Evolutionary conservation across 2,113 vertebrate species (phyloP).

Genomic region (Otus sunia): DNA sequence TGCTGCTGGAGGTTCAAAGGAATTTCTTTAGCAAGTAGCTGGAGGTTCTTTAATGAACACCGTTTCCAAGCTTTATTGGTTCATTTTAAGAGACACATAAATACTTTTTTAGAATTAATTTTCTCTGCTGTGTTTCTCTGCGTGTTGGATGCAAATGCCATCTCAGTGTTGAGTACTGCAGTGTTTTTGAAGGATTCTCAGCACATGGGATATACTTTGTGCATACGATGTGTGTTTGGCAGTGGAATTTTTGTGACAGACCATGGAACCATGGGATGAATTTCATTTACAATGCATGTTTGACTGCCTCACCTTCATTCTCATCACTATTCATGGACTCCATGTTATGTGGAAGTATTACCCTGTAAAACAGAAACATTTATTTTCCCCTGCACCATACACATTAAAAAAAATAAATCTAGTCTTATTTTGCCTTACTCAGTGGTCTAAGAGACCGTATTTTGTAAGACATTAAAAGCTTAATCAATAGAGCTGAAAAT

Average conservation of each 20-base stretch:
- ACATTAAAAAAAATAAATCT: neutral
- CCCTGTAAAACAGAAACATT: neutral
- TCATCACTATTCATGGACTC: neutral
- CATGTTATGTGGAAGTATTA: neutral
- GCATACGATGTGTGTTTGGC: neutral
- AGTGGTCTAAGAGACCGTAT: neutral
- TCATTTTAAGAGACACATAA: neutral
- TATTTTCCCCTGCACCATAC: neutral
- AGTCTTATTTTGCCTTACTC: neutral
- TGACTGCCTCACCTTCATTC: neutral
- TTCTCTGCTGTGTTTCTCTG: neutral
- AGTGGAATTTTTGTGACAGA: neutral
- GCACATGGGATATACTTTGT: neutral
- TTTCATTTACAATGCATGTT: neutral
- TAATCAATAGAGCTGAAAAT: conserved; percentile 5
- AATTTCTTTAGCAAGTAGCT: neutral
- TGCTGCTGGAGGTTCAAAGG: neutral
- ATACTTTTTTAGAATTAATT: neutral
- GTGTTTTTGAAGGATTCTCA: neutral
- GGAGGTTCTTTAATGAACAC: neutral
- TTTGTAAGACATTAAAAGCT: neutral
- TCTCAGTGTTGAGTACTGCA: neutral
- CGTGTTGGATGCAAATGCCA: neutral
- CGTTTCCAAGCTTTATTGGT: neutral
- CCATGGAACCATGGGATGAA: neutral